Conservation (phyloP, 1,140 invertebrate genomes). For the Aphidius gifuensis region DNA sequence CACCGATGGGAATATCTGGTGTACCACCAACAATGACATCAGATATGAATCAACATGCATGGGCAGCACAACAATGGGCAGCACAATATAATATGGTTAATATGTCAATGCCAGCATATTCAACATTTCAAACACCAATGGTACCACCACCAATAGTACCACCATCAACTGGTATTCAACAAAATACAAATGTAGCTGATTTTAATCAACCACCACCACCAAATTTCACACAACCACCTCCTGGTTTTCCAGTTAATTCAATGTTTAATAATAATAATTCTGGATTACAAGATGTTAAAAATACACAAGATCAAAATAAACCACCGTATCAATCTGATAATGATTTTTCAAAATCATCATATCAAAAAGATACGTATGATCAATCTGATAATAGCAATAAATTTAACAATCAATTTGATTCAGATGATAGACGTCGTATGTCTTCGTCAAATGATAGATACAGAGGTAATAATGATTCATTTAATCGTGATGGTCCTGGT, state of each 20-base stretch:
- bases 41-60: slow-evolving; percentile 38
- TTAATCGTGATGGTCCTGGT: slow-evolving; percentile 18
- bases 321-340: slow-evolving; percentile 9
- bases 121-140: slow-evolving; percentile 13
- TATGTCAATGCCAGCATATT: slow-evolving; percentile 27
- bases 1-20: slow-evolving; percentile 23
- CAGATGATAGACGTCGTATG: neutral
- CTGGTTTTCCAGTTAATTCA: slow-evolving; percentile 25
- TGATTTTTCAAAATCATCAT: slow-evolving; percentile 1
- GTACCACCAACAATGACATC: slow-evolving; percentile 30
- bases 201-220: slow-evolving; percentile 25
- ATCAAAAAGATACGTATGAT: slow-evolving; percentile 9
- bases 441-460: slow-evolving; percentile 10
- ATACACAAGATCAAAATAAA: neutral
- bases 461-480: slow-evolving; percentile 22
- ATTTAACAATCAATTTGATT: slow-evolving; percentile 16
- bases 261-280: neutral
- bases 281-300: neutral
- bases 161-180: neutral
- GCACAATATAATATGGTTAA: slow-evolving; percentile 41
- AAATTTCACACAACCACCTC: slow-evolving; percentile 35
- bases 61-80: slow-evolving; percentile 47
- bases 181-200: slow-evolving; percentile 4
- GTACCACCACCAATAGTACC: slow-evolving; percentile 18
- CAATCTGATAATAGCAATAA: slow-evolving; percentile 10